A percentile compares a stretch with the other conserved stretches of the same genome.
Evolutionary conservation across 2,888 invertebrate species (phyloP).

Genomic region (Tetramorium bicarinatum): DNA sequence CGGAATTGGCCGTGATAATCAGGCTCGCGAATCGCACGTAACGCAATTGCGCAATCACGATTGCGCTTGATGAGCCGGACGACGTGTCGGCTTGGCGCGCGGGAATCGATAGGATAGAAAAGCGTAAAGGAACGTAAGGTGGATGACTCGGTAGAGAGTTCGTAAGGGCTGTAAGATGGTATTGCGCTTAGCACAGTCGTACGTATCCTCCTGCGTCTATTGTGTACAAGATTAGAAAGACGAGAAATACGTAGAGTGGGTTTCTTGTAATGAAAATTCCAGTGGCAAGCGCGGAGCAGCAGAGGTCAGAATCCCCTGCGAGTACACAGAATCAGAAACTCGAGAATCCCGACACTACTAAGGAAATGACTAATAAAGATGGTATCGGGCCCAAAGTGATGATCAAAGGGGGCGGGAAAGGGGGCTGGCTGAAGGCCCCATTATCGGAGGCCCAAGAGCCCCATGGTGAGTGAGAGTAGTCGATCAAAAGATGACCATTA

Average conservation of each 20-base stretch:
- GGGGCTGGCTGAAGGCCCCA: conserved; percentile 85
- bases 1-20: conserved; percentile 75
- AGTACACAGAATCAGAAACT: conserved; percentile 85
- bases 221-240: conserved; percentile 52
- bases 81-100: background rate
- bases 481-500: conserved; percentile 77
- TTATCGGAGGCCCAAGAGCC: conserved; percentile 85
- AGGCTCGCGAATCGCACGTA: conserved; percentile 52
- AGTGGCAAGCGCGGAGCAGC: conserved; percentile 86
- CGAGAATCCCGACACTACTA: conserved; percentile 85
- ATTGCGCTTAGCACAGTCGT: conserved; percentile 1
- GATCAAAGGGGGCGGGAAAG: conserved; percentile 85
- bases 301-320: conserved; percentile 86
- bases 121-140: conserved; percentile 3
- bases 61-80: background rate
- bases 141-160: background rate
- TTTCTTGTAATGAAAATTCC: conserved; percentile 82
- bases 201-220: conserved; percentile 40
- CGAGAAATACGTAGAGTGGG: conserved; percentile 79
- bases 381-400: conserved; percentile 85
- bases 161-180: background rate
- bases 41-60: conserved; percentile 16
- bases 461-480: conserved; percentile 85
- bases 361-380: conserved; percentile 86
- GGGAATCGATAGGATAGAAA: background rate